Evolutionary conservation across 2,113 vertebrate genomes (phyloP), one percentile per base, ranked within the genome.

Genomic region (Dipodomys spectabilis): DNA sequence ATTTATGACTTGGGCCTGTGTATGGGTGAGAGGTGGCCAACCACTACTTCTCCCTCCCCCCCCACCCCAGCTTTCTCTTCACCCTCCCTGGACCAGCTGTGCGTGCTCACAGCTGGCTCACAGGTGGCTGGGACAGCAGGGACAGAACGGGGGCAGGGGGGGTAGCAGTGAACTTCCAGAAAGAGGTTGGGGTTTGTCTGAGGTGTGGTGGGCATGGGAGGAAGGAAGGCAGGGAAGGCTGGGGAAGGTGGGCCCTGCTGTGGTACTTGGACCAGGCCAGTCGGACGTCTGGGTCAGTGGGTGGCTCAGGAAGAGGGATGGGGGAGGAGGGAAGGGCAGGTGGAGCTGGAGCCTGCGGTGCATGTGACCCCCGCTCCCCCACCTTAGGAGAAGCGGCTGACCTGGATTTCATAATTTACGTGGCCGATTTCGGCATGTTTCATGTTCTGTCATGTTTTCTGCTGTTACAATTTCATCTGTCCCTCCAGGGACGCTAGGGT

Each of bases 371-470:
- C 19, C 0, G 18, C 20, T 1, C 2, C 30, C 4, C 53, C 1
- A 8, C 69, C 16, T 1, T 0, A 0, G 60, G 22, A 67, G 62
- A 10, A 20, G 22, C 69, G 0, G 88, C 92, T 77, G 67, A 32
- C 44, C 25, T 13, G 64, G 22, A 44, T 84, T 93, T 93, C 90
- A 74, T 35, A 32, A 87, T 74, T 89, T 6, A 90, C 30, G 1
- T 18, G 15, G 78, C 65, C 25, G 86, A 75, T 86, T 88, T 92
- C 82, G 65, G 90, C 85, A 12, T 39, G 67, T 78, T 65, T 82
- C 30, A 0, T n/a, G n/a, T 92, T 93, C 92, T 90, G 95, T 81
- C 65, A 67, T 44, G 94, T 90, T 82, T 92, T 88, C 91, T 78
- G 78, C 68, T 3, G 4, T 69, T 57, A 77, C 65, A 49, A 60